Evolutionary conservation across 2,113 vertebrate genomes (phyloP), one percentile per base, ranked within the genome.

Genomic region (Dasyprocta punctata): DNA sequence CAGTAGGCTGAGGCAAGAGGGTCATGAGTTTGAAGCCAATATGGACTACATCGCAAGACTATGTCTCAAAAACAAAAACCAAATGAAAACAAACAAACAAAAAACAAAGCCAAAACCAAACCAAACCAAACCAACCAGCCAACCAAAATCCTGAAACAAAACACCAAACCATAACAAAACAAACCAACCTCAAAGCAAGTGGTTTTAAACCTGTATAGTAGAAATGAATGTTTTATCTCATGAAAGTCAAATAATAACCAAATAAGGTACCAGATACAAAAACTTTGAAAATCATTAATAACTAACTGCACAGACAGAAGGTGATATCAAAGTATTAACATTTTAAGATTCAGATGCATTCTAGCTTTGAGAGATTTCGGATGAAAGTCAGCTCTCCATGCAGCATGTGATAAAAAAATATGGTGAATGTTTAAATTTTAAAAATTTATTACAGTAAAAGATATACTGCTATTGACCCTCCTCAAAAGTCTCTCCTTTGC

Each of bases 321-420:
- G 56, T 44, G 38, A 86, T 88, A 88, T 75, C 88, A 82, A 95
- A 13, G 13, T 56, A 61, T 61, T 82, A 52, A 41, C 63, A 67
- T 75, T 90, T 81, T 88, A 69, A 84, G 60, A 80, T 86, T 83
- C 13, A 91, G 60, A n/a, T 56, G 89, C 2, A 7, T 75, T 63
- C 24, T n/a, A 77, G 49, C n/a, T 92, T 90, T 69, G 44, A 65
- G 69, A 44, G n/a, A 71, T 89, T 92, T 95, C 80, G 65, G 36
- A n/a, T 86, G 82, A 36, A 61, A 56, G 12, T 67, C 49, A 69
- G n/a, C 2, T 81, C 24, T 75, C n/a, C 33, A 82, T 14, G 2
- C n/a, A 41, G 5, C 7, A 20, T 38, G 67, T 71, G 36, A 71
- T 71, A 17, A 71, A 71, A 71, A 71, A 38, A 20, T 71, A 71